These are phyloP conservation scores for Orgyia antiqua DNA, from an alignment of 2,888 invertebrate genomes.

Conservation along the genomic window DNA sequence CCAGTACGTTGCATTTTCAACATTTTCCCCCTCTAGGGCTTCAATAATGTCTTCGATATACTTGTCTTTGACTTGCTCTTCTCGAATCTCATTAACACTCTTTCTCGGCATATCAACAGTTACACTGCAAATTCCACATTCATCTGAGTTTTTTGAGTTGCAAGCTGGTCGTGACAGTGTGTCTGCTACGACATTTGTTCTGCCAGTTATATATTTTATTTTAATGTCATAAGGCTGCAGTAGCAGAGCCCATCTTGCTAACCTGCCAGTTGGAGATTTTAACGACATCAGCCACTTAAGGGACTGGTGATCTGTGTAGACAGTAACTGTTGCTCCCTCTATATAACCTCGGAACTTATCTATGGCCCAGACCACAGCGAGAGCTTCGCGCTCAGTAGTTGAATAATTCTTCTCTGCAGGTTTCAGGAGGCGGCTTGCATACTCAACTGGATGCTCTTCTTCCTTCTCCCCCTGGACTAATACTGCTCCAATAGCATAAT, in stretches of 20 bases:
- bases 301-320: constrained; percentile 5
- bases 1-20: neutral
- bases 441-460: constrained; percentile 13
- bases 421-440: constrained; percentile 16
- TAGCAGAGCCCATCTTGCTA: neutral
- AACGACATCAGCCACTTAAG: constrained; percentile 2
- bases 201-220: too few relatives aligned
- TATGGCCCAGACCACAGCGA: constrained; percentile 2
- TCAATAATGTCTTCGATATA: neutral
- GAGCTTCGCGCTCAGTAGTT: neutral
- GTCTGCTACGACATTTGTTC: constrained; percentile 10
- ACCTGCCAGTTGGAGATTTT: too few relatives aligned
- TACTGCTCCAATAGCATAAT: constrained; percentile 11
- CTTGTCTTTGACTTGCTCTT: constrained; percentile 9
- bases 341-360: constrained; percentile 2
- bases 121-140: constrained; percentile 3
- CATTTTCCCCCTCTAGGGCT: neutral
- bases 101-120: constrained; percentile 7
- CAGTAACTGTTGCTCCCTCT: neutral
- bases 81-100: constrained; percentile 3
- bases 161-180: constrained; percentile 3
- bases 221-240: constrained; percentile 1
- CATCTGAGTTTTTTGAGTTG: neutral
- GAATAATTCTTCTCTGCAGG: neutral
- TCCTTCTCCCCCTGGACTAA: constrained; percentile 12